A percentile compares a stretch with the other conserved stretches of the same genome.
phyloP scores from a whole-genome alignment of 2,888 invertebrate species.

The Diarsia mendica region DNA sequence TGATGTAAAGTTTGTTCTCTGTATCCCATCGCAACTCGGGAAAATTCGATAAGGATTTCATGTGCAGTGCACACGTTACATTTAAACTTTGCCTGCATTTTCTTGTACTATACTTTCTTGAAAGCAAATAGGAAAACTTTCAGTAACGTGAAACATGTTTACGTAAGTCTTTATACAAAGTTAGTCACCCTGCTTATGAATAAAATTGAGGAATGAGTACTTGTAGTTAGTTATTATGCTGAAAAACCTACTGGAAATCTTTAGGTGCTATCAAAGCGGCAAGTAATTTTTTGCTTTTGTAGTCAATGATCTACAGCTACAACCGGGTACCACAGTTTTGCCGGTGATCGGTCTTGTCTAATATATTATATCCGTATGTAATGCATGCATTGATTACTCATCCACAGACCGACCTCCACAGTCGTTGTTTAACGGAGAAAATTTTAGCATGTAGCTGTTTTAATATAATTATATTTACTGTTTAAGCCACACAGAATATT shows the following conservation, averaged over 20 bases:
- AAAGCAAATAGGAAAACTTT: not conserved
- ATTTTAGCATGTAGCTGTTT: not conserved
- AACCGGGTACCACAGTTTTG: not conserved
- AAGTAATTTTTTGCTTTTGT: not conserved
- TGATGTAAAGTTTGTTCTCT: slow-evolving; percentile 16
- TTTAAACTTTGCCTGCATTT: slow-evolving; percentile 16
- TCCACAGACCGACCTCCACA: not conserved
- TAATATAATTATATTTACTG: not conserved
- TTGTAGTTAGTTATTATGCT: not conserved
- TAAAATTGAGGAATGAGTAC: not conserved
- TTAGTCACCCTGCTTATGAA: not conserved
- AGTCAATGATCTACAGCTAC: not conserved
- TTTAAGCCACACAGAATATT: not conserved
- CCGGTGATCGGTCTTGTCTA: not conserved
- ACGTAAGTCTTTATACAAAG: not conserved
- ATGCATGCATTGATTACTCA: not conserved
- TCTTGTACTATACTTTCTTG: not conserved
- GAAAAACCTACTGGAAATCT: not conserved
- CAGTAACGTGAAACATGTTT: not conserved
- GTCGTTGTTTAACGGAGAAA: not conserved
- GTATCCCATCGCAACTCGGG: slow-evolving; percentile 6
- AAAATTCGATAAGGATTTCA: slow-evolving; percentile 33
- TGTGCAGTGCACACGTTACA: not conserved
- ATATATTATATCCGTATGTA: not conserved
- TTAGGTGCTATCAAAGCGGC: no score